phyloP scores from a whole-genome alignment of 2,797 vertebrate genomes.

The Centropyge bicolor region DNA sequence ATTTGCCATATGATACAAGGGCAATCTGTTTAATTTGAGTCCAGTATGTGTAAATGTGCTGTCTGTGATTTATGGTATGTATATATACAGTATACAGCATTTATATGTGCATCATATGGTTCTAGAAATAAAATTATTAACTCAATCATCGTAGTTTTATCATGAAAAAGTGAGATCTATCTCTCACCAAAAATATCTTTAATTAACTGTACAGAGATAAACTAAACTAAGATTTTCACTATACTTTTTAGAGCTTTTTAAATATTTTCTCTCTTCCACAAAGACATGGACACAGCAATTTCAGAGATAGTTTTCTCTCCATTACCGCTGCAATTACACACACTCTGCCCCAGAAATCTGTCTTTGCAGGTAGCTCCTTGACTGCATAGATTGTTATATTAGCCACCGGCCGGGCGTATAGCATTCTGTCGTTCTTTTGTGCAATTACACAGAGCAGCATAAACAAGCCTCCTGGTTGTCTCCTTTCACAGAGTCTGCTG shows the following conservation, averaged over 20 bases:
- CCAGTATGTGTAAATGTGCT: no score
- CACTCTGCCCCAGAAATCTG: constrained; percentile 7
- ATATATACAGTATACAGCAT: neutral
- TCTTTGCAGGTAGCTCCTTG: constrained; percentile 6
- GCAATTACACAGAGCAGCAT: constrained; percentile 29
- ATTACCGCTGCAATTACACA: constrained; percentile 39
- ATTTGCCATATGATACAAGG: neutral
- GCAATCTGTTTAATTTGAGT: neutral
- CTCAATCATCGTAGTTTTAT: neutral
- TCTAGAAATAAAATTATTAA: neutral
- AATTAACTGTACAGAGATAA: neutral
- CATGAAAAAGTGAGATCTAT: neutral
- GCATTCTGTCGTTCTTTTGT: constrained; percentile 11
- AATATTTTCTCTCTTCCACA: constrained; percentile 4
- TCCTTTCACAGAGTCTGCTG: constrained; percentile 26
- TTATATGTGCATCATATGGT: neutral
- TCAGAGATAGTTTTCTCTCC: constrained; percentile 31
- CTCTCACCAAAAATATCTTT: neutral
- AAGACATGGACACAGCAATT: constrained; percentile 13
- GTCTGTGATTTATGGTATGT: neutral
- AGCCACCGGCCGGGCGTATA: constrained; percentile 13
- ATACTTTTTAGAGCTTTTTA: constrained; percentile 8
- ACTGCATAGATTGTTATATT: constrained; percentile 10
- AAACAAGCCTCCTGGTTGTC: neutral
- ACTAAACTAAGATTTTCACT: neutral